These are phyloP conservation scores for Bubalus kerabau DNA, from an alignment of 2,113 vertebrate genomes.

Conservation along the genomic window DNA sequence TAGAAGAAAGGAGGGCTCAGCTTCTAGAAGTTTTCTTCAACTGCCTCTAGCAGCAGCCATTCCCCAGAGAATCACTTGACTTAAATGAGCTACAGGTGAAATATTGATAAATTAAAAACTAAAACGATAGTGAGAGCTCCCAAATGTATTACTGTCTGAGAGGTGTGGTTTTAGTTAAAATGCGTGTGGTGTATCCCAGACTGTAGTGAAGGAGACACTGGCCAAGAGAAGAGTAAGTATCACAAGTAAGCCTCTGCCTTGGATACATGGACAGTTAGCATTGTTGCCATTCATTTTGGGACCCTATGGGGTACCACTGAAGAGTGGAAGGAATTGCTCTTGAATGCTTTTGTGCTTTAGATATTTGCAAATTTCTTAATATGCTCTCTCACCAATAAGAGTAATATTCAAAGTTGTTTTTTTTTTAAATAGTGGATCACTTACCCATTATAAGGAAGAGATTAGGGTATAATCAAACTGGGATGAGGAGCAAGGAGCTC, in stretches of 20 bases:
- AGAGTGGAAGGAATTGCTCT: not conserved
- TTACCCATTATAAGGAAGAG: not conserved
- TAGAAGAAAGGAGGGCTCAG: not conserved
- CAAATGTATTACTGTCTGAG: not conserved
- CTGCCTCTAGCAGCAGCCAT: not conserved
- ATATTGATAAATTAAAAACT: not conserved
- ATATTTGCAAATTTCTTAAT: not conserved
- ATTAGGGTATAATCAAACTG: not conserved
- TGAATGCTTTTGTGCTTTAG: not conserved
- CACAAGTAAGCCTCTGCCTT: not conserved
- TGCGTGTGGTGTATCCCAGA: not conserved
- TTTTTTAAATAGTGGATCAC: not conserved
- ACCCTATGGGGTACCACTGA: not conserved
- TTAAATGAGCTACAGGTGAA: not conserved
- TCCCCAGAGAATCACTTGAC: not conserved
- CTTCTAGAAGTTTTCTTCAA: not conserved
- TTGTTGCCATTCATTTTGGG: not conserved
- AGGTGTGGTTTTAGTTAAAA: not conserved
- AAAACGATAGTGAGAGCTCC: not conserved
- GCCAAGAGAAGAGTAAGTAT: not conserved
- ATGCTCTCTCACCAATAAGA: not conserved
- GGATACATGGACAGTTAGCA: not conserved
- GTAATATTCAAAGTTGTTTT: not conserved
- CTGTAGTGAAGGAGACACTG: not conserved
- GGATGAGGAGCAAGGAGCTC: not conserved